Evolutionary conservation across 1,140 invertebrate genomes (phyloP), one percentile per base, ranked within the genome.

Genomic region (Aplysia californica): DNA sequence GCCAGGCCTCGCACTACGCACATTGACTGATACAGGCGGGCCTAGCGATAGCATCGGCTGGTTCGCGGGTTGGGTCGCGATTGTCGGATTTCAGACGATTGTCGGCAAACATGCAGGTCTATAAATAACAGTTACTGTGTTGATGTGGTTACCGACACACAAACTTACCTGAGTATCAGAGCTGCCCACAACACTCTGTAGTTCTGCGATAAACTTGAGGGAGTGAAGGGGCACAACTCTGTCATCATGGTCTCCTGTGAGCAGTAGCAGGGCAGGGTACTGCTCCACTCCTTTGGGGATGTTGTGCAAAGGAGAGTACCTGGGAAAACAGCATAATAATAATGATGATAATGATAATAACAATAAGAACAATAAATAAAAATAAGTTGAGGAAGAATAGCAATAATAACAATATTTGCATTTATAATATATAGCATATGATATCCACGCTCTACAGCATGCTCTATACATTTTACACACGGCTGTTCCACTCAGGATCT

Each of bases 201-300:
- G 90, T 83, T 96, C 93, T 0, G 98, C 96, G 71, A 97, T 95
- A 85, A 95, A 96, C 91, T 99, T 99, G 4, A 98, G 92, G 72
- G 96, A 97, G 90, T 99, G 98, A 71, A 97, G 92, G 39, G 97
- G 97, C 69, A 98, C 96, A 70, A 99, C 97, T 78, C 98, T 93
- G 91, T 99, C 98, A 91, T 99, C 98, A 89, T 99, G 98, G 92
- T 99, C 97, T 23, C 96, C 98, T 31, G 98, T 99, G 72, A 97
- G 88, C 39, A 99, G 91, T 29, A 99, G 90, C 2, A 94, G 95
- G 5, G 97, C 93, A 35, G 98, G 98, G 92, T 98, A 99, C 90
- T 98, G 92, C 15, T 77, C 72, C 35, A 83, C 77, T 56, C 82
- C 85, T 70, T 91, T 85, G 0, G 96, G 95, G 5, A 99, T 94